These are phyloP conservation scores for Sitobion miscanthi DNA, from an alignment of 1,140 invertebrate species.

Conservation along the genomic window DNA sequence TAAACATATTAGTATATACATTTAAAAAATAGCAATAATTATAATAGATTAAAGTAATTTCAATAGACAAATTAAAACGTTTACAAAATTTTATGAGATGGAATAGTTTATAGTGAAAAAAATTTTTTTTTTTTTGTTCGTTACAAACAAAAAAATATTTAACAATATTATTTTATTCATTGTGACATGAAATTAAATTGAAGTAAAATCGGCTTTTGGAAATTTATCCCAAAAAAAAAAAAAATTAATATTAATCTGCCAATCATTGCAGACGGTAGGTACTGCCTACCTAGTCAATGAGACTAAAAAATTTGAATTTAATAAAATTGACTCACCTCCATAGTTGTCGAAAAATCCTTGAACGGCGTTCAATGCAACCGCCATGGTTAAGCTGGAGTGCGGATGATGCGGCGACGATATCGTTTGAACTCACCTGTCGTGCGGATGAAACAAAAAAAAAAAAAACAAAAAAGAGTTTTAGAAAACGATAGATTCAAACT, in stretches of 20 bases:
- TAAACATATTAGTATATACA: background rate
- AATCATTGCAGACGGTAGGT: background rate
- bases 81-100: background rate
- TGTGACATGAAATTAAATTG: background rate
- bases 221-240: background rate
- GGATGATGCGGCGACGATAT: no score
- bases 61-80: background rate
- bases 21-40: background rate
- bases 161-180: background rate
- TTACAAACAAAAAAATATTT: background rate
- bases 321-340: conserved; percentile 39
- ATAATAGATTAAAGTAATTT: background rate
- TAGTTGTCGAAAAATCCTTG: conserved; percentile 52
- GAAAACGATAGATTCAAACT: background rate
- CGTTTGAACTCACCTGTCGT: background rate
- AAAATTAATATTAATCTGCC: background rate
- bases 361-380: background rate
- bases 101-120: background rate
- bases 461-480: background rate
- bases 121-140: background rate
- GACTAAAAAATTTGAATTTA: background rate
- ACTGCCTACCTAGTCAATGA: background rate
- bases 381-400: background rate
- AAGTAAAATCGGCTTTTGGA: background rate
- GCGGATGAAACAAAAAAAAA: background rate